These are phyloP conservation scores for Eunapius fragilis DNA, from an alignment of 37 sponge, comb jelly and placozoan genomes.

Conservation along the genomic window DNA sequence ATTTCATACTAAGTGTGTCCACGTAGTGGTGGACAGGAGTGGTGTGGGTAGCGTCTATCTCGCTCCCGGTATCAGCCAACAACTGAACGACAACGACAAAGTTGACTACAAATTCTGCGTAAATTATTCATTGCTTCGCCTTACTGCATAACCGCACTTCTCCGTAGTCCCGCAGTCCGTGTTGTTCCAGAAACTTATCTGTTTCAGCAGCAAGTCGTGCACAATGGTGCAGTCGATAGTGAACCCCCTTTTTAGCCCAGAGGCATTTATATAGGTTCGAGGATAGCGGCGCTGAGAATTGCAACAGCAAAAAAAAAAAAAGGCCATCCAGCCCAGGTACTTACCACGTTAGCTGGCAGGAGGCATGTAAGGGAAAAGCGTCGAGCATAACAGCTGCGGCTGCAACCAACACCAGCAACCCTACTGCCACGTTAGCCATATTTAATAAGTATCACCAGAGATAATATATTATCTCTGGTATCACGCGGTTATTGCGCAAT, in stretches of 20 bases:
- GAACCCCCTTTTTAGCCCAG: slow-evolving; percentile 51
- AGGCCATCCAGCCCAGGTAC: not conserved
- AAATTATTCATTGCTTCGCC: too few relatives aligned
- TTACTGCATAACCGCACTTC: slow-evolving; percentile 55
- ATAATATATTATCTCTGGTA: too few relatives aligned
- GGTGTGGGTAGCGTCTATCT: slow-evolving; percentile 65
- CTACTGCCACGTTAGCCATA: slow-evolving; percentile 13
- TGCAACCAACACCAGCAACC: not conserved
- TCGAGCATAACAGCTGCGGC: not conserved
- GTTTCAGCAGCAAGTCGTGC: slow-evolving; percentile 10
- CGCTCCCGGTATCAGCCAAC: slow-evolving; percentile 6
- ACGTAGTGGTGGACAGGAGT: slow-evolving; percentile 79
- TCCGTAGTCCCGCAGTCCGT: slow-evolving; percentile 28
- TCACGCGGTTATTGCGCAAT: slow-evolving; percentile 8
- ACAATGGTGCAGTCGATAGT: slow-evolving; percentile 34
- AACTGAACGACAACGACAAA: slow-evolving; percentile 17
- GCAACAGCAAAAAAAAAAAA: too few relatives aligned
- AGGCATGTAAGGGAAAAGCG: slow-evolving; percentile 69
- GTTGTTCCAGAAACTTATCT: slow-evolving; percentile 49
- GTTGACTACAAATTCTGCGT: too few relatives aligned
- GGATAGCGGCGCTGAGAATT: too few relatives aligned
- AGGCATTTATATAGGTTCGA: not conserved
- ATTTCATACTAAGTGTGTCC: slow-evolving; percentile 61
- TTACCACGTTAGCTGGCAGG: slow-evolving; percentile 86
- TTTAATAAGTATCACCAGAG: too few relatives aligned